Conservation (phyloP, 2,888 invertebrate genomes). For the Uloborus plumipes region DNA sequence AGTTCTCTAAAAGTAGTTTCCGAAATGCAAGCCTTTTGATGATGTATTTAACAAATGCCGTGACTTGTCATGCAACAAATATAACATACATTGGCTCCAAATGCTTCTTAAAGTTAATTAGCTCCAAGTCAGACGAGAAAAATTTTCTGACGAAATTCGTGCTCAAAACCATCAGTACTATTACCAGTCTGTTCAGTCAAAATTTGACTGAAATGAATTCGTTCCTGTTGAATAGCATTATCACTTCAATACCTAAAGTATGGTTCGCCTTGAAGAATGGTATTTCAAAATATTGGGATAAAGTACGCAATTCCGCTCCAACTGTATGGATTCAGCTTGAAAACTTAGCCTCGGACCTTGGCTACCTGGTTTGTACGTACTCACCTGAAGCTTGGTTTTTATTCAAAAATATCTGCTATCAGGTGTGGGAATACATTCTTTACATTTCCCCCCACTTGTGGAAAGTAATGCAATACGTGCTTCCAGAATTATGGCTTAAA, state of each 20-base stretch:
- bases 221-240: neutral
- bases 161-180: too few species aligned
- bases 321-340: constrained; percentile 16
- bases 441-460: constrained; percentile 21
- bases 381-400: constrained; percentile 28
- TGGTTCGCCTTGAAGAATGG: constrained; percentile 25
- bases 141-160: too few species aligned
- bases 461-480: neutral
- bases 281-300: constrained; percentile 13
- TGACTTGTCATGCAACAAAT: too few species aligned
- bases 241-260: neutral
- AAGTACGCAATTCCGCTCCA: constrained; percentile 1
- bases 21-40: too few species aligned
- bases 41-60: too few species aligned
- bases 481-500: constrained; percentile 20
- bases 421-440: constrained; percentile 7
- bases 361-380: constrained; percentile 9
- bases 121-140: too few species aligned
- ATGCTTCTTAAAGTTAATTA: too few species aligned
- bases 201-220: neutral
- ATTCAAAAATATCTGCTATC: constrained; percentile 5
- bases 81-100: too few species aligned
- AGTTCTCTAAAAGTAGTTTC: too few species aligned
- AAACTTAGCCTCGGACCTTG: neutral
- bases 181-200: too few species aligned